Evolutionary conservation across 2,113 vertebrate species (phyloP).

Genomic region (Lepus americanus): DNA sequence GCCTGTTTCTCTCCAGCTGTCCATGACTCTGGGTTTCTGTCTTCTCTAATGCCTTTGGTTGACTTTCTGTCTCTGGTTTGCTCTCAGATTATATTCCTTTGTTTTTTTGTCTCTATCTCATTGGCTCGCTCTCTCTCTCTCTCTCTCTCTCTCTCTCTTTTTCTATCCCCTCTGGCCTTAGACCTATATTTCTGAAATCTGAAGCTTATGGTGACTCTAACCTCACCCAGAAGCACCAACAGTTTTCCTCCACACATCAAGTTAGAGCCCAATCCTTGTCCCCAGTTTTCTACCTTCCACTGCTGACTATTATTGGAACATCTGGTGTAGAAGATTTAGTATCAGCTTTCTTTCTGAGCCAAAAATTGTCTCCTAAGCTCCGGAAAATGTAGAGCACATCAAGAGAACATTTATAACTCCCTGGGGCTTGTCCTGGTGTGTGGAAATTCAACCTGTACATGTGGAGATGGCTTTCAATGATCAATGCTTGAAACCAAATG

Average conservation of each 20-base stretch:
- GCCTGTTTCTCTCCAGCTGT: background rate
- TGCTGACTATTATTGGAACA: background rate
- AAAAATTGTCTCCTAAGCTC: background rate
- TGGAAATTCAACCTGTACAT: background rate
- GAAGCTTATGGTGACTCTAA: background rate
- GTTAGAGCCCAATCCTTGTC: background rate
- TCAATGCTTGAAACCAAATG: background rate
- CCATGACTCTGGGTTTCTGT: background rate
- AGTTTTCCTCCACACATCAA: background rate
- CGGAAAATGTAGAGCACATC: constrained; percentile 5
- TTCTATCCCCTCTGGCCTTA: background rate
- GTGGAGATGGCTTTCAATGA: constrained; percentile 14
- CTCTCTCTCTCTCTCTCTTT: background rate
- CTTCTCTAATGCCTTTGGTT: background rate
- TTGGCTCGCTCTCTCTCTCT: background rate
- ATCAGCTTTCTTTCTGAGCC: background rate
- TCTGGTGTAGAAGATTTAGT: background rate
- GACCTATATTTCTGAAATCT: background rate
- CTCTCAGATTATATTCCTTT: background rate
- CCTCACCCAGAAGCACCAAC: background rate
- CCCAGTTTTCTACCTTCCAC: constrained; percentile 2
- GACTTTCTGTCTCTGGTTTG: background rate
- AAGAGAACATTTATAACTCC: background rate
- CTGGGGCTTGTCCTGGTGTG: background rate
- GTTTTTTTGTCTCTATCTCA: background rate